Evolutionary conservation across 2,797 vertebrate genomes (phyloP), one percentile per base, ranked within the genome.

Genomic region (Cirrhinus molitorella): DNA sequence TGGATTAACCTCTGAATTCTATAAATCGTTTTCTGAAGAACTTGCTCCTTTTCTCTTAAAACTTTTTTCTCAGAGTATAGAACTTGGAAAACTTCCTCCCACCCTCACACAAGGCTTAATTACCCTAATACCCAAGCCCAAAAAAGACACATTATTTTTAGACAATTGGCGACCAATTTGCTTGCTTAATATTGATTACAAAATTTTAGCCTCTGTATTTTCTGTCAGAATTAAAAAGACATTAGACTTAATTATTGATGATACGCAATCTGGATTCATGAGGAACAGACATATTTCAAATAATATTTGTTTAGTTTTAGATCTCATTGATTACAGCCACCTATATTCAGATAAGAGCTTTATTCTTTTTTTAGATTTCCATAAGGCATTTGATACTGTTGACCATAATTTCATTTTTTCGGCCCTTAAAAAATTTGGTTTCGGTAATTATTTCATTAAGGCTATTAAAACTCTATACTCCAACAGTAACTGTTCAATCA

Each of bases 271-370:
- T 21, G 17, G 51, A 21, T 53, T 53, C 51, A 53, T 53, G 51
- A 53, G 51, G 7, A 53, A 53, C 51, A 53, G 19, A 9, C 51
- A 53, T 53, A 53, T 21, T 53, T 53, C 51, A 53, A 53, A 10
- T 53, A 53, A 53, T 53, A 53, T 53, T 23, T 0, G 59, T 13
- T 66, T 75, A 49, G 81, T 83, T 23, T 23, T 77, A 43, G 49
- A 83, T 67, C 19, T 80, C 31, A 49, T 55, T 8, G 55, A 85
- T 53, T 53, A 53, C 21, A 19, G 19, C 51, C 51, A 53, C 51
- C 19, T 53, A 21, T 53, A 53, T 53, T 53, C 47, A 16, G 47
- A 49, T 7, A 17, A 49, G 16, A 17, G 47, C 47, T 6, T 49
- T 5, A 49, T 49, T 49, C 5, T 49, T 17, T 49, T 49, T 51